Evolutionary conservation across 2,113 vertebrate species (phyloP), one percentile per base, ranked within the genome.

Genomic region (Myrmophylax atrothorax): DNA sequence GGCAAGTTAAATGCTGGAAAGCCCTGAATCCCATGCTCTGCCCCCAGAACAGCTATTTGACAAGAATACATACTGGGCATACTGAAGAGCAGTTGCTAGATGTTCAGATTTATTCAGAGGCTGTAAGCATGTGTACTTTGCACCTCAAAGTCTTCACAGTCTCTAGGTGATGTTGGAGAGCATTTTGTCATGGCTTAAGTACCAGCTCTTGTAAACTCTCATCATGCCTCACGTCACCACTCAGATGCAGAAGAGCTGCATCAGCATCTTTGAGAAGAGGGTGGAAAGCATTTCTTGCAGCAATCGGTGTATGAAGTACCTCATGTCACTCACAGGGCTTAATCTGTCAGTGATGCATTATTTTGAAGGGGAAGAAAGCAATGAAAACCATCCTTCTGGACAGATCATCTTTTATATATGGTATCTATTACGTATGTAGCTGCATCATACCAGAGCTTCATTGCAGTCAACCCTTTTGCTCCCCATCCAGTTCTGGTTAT

Each of bases 191-290:
- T 67, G 70, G 55, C 58, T 75, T 87, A 92, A 92, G 69, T 29
- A 90, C 40, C 37, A 66, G 66, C 37, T 74, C 73, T 81, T 92
- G 44, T 86, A 59, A 2, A 7, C 66, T 90, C 62, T 82, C 76
- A 88, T 58, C 18, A 19, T 38, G 47, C 40, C 60, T 70, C 44
- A 52, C 1, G 0, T 89, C 88, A 94, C 83, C 49, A 50, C 58
- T 84, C 47, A 64, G 49, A 87, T 58, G 56, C 83, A 87, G 73
- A 81, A 95, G 44, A 20, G 49, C 60, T 90, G 56, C 4, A 3
- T 89, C 83, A 84, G 69, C 88, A 96, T 84, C 86, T 96, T 78
- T 63, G 31, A 62, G 37, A 94, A 83, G 37, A 72, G 58, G 28
- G 14, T 67, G 25, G 67, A 90, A 94, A 92, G 59, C 46, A 79